Evolutionary conservation across 2,888 invertebrate species (phyloP).

Genomic region (Cerastis leucographa): DNA sequence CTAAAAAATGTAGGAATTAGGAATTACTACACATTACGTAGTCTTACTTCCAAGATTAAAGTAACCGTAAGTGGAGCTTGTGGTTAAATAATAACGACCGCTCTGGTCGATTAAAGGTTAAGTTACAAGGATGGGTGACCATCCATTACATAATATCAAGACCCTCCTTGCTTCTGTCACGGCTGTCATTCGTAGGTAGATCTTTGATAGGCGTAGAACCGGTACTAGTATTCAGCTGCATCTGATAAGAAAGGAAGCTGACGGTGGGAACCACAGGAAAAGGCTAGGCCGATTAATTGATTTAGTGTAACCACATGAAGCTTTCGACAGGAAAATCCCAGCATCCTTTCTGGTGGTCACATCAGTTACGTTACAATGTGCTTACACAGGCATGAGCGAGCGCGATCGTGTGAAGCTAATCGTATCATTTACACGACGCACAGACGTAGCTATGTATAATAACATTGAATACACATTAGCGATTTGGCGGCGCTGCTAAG

Average conservation of each 20-base stretch:
- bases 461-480: conserved; percentile 33
- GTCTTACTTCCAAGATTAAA: background rate
- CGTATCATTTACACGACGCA: conserved; percentile 32
- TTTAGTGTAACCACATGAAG: background rate
- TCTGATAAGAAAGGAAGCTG: background rate
- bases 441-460: conserved; percentile 19
- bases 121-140: background rate
- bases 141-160: background rate
- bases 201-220: background rate
- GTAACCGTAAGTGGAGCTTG: background rate
- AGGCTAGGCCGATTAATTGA: background rate
- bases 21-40: background rate
- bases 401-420: conserved; percentile 35
- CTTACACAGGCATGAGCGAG: conserved; percentile 8
- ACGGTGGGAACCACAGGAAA: too few species aligned
- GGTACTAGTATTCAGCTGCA: background rate
- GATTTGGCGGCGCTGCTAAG: conserved; percentile 24
- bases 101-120: background rate
- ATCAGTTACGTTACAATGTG: conserved; percentile 22
- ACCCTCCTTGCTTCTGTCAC: background rate
- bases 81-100: background rate
- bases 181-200: background rate
- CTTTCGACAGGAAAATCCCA: conserved; percentile 7
- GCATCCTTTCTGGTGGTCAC: conserved; percentile 3
- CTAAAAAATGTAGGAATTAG: conserved; percentile 12